Evolutionary conservation across 1,140 invertebrate genomes (phyloP).

Genomic region (Drosophila parvula): DNA sequence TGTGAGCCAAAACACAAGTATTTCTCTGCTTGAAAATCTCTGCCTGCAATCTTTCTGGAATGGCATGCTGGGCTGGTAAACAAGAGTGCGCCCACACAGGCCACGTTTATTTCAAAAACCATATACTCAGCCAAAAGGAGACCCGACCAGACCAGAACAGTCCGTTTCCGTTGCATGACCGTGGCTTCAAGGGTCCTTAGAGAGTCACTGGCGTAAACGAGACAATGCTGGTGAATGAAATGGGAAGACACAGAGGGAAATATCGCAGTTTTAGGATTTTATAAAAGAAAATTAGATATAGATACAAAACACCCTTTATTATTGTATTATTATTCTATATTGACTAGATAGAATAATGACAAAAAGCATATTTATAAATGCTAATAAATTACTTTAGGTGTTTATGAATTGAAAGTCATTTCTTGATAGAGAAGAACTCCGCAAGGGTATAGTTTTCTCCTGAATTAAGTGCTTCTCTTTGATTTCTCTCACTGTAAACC

Average conservation of each 20-base stretch:
- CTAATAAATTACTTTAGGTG: too few species aligned
- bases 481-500: background rate
- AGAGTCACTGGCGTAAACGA: constrained; percentile 75
- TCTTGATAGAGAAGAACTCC: background rate
- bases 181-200: constrained; percentile 65
- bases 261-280: background rate
- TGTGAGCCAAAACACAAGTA: constrained; percentile 19
- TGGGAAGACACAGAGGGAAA: constrained; percentile 9
- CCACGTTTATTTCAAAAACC: constrained; percentile 33
- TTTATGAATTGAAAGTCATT: background rate
- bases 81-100: constrained; percentile 29
- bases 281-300: accelerated
- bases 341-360: too few species aligned
- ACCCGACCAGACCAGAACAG: constrained; percentile 9
- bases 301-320: background rate
- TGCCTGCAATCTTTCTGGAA: constrained; percentile 30
- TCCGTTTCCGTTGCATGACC: constrained; percentile 58
- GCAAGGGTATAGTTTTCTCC: background rate
- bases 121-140: constrained; percentile 15
- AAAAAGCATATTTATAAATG: too few species aligned
- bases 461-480: background rate
- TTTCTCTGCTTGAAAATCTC: constrained; percentile 32
- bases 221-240: constrained; percentile 53
- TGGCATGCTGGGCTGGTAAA: constrained; percentile 33
- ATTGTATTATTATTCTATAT: too few species aligned